These are phyloP conservation scores for Temnothorax ravouxi DNA, from an alignment of 2,888 invertebrate genomes.

Conservation along the genomic window DNA sequence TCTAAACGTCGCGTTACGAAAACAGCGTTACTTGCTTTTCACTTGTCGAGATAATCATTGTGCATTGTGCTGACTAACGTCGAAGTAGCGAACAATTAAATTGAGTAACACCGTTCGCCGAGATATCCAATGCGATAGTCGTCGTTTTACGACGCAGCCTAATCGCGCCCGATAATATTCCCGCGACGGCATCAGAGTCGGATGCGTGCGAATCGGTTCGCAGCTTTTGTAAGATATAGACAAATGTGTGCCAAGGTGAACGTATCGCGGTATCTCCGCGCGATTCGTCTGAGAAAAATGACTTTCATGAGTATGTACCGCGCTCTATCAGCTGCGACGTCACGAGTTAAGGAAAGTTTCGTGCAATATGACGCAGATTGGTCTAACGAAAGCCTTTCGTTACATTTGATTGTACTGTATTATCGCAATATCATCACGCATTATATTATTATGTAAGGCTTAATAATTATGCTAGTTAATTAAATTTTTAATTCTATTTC, in stretches of 20 bases:
- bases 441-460: background rate
- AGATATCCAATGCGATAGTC: conserved; percentile 4
- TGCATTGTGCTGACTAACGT: conserved; percentile 31
- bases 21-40: background rate
- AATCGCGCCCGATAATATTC: conserved; percentile 26
- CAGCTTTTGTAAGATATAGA: conserved; percentile 57
- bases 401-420: background rate
- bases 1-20: background rate
- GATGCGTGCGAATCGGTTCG: conserved; percentile 17
- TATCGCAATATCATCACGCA: background rate
- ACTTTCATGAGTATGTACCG: conserved; percentile 59
- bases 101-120: conserved; percentile 17
- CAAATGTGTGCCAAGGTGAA: conserved; percentile 79
- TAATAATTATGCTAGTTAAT: background rate
- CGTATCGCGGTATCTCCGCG: conserved; percentile 54
- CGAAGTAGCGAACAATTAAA: conserved; percentile 26
- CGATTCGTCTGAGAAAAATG: conserved; percentile 59
- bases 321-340: conserved; percentile 7
- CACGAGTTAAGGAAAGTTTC: conserved; percentile 5
- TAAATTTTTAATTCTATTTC: background rate
- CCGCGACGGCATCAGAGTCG: background rate
- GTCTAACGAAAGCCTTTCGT: background rate
- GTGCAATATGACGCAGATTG: background rate
- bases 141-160: background rate
- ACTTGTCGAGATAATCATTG: background rate